phyloP scores from a whole-genome alignment of 2,888 invertebrate genomes.

The Agonopterix arenella region DNA sequence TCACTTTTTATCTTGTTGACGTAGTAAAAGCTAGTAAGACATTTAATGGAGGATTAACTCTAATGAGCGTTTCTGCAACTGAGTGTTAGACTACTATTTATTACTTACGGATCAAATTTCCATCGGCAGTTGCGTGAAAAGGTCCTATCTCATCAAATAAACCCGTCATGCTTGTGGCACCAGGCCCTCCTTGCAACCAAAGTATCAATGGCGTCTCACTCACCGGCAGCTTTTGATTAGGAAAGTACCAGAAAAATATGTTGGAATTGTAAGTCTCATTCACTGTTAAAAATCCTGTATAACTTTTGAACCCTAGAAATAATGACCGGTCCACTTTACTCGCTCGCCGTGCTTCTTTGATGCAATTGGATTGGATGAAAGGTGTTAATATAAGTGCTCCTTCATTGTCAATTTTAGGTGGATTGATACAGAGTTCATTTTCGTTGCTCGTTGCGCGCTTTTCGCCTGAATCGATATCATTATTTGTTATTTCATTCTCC shows the following conservation, averaged over 20 bases:
- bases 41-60: too few species aligned
- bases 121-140: constrained; percentile 25
- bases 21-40: too few species aligned
- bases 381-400: constrained; percentile 54
- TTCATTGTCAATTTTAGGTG: constrained; percentile 26
- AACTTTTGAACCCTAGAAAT: constrained; percentile 63
- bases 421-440: background rate
- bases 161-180: constrained; percentile 78
- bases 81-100: background rate
- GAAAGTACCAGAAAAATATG: constrained; percentile 92
- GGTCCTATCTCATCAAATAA: constrained; percentile 66
- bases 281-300: constrained; percentile 80
- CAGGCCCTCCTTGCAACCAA: constrained; percentile 95
- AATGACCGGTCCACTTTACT: constrained; percentile 36
- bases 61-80: too few species aligned
- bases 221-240: constrained; percentile 54
- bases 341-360: constrained; percentile 50
- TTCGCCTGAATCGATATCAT: constrained; percentile 5
- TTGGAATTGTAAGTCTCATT: constrained; percentile 84
- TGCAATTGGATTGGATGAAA: constrained; percentile 43
- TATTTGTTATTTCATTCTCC: background rate
- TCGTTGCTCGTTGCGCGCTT: background rate
- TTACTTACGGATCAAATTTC: constrained; percentile 32
- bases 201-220: constrained; percentile 81
- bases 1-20: too few species aligned